Percentiles rank a stretch among this genome's conserved stretches.
These are phyloP conservation scores for Hipparchia sbordonii DNA, from an alignment of 2,888 invertebrate species.

Conservation along the genomic window DNA sequence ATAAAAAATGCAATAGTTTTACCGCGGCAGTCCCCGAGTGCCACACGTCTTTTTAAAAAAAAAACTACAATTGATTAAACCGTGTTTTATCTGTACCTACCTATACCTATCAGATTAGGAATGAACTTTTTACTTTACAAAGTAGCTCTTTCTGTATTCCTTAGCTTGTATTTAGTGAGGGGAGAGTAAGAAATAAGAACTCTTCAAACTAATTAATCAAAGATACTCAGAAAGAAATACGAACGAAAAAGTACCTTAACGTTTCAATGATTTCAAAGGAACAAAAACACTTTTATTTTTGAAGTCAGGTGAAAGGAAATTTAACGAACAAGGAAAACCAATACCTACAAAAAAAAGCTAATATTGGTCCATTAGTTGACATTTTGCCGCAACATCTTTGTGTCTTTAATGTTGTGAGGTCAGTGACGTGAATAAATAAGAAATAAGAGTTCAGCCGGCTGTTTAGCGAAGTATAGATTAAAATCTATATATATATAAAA, in stretches of 20 bases:
- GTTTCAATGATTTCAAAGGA: neutral
- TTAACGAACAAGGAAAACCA: conserved; percentile 6
- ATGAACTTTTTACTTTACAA: too few species aligned
- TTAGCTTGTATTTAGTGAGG: neutral
- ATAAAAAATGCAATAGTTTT: too few species aligned
- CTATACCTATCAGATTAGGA: too few species aligned
- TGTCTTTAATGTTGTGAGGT: neutral
- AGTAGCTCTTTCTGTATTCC: too few species aligned
- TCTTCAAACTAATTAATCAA: neutral
- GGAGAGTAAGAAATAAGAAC: neutral
- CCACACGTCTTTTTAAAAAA: too few species aligned
- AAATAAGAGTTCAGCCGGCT: conserved; percentile 6
- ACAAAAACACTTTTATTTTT: neutral
- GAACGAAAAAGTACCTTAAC: neutral
- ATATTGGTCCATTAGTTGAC: conserved; percentile 9
- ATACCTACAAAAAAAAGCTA: conserved; percentile 8
- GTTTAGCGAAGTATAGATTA: too few species aligned
- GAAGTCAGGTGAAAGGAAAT: neutral
- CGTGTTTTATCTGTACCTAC: too few species aligned
- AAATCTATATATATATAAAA: too few species aligned
- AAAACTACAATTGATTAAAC: too few species aligned
- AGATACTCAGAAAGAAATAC: neutral
- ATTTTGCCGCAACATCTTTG: neutral
- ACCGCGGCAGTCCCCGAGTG: too few species aligned
- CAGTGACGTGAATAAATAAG: conserved; percentile 3